Conservation (phyloP, 1,140 invertebrate species). For the Habropoda laboriosa region DNA sequence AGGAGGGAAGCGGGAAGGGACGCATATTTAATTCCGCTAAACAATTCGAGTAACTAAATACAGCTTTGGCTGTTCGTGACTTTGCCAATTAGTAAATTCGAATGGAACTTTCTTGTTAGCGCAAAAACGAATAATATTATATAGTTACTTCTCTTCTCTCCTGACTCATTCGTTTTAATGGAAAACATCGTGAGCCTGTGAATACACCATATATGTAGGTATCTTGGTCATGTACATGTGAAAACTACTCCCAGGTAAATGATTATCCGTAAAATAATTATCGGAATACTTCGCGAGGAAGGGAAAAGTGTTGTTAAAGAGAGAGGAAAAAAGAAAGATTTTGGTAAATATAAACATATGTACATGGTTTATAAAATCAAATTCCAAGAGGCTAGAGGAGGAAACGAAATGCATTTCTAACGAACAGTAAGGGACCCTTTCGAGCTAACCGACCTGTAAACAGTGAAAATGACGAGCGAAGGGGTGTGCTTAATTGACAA, state of each 20-base stretch:
- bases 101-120: conserved; percentile 8
- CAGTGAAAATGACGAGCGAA: conserved; percentile 67
- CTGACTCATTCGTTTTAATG: neutral
- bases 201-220: no score
- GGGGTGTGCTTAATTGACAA: conserved; percentile 74
- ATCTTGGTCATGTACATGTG: no score
- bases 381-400: neutral
- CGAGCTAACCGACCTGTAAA: conserved; percentile 65
- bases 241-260: no score
- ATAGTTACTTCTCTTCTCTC: neutral
- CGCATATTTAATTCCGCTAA: conserved; percentile 10
- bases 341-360: no score
- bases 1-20: neutral
- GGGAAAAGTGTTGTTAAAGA: neutral
- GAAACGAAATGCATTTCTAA: neutral
- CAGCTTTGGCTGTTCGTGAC: neutral
- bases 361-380: conserved; percentile 18
- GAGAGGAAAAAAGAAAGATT: no score
- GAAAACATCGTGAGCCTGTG: conserved; percentile 1
- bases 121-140: neutral
- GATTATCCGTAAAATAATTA: no score
- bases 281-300: neutral
- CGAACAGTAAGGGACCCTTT: neutral
- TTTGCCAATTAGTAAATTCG: conserved; percentile 21
- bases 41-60: conserved; percentile 17